Percentiles rank a stretch among this genome's conserved stretches.
These are phyloP conservation scores for Drosophila navojoa DNA, from an alignment of 1,140 invertebrate genomes.

Conservation along the genomic window DNA sequence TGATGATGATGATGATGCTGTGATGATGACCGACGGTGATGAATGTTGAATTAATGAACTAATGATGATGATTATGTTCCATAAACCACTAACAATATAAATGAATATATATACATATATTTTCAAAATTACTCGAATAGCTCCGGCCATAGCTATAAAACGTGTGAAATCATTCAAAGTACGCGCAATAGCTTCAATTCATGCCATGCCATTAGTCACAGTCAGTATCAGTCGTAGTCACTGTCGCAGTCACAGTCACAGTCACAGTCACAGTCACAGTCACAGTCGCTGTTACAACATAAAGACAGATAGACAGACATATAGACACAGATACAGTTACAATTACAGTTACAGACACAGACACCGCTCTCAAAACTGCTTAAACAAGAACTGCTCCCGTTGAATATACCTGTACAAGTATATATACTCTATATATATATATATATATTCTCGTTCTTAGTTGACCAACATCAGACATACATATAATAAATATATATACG, in stretches of 20 bases:
- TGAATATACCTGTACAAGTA: constrained; percentile 23
- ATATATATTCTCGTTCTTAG: constrained; percentile 43
- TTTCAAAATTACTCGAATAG: constrained; percentile 1
- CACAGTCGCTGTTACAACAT: constrained; percentile 31
- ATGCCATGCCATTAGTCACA: constrained; percentile 46
- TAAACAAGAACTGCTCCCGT: constrained; percentile 22
- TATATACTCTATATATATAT: constrained; percentile 38
- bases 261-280: constrained; percentile 27
- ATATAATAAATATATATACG: background rate
- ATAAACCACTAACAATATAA: too few relatives aligned
- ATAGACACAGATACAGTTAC: background rate
- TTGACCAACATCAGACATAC: constrained; percentile 26
- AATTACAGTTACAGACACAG: background rate
- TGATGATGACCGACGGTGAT: constrained; percentile 46
- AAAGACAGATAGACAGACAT: constrained; percentile 20
- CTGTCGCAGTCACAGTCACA: constrained; percentile 1
- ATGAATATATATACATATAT: background rate
- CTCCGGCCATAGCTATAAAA: constrained; percentile 1
- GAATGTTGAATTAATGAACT: constrained; percentile 34
- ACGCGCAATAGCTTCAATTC: constrained; percentile 36
- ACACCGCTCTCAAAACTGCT: constrained; percentile 40
- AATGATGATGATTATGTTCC: constrained; percentile 19
- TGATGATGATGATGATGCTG: constrained; percentile 41
- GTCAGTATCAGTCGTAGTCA: constrained; percentile 27
- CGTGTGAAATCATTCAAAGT: constrained; percentile 29